A percentile compares a stretch with the other conserved stretches of the same genome.
Conservation (phyloP, 2,797 vertebrate genomes). For the Acipenser ruthenus region DNA sequence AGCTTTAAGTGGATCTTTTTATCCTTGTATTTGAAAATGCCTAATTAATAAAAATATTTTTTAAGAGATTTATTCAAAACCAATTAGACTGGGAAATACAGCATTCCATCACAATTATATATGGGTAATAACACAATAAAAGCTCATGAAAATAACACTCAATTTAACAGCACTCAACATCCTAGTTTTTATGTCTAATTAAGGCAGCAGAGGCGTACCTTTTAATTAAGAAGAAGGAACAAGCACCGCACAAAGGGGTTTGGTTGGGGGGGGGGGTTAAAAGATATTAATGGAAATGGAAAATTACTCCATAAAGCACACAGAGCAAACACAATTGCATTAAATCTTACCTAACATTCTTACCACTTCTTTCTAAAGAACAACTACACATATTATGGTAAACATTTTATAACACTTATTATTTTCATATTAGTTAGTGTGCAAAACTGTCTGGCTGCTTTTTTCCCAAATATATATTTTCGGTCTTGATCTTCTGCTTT, state of each 20-base stretch:
- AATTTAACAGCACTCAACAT: slow-evolving; percentile 2
- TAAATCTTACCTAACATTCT: too few species aligned
- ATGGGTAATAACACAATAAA: slow-evolving; percentile 8
- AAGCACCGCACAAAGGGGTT: background rate
- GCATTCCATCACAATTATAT: slow-evolving; percentile 18
- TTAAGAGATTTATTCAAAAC: slow-evolving; percentile 16
- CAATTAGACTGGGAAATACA: slow-evolving; percentile 14
- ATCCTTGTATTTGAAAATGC: too few species aligned
- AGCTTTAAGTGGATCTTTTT: too few species aligned
- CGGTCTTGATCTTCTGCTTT: too few species aligned
- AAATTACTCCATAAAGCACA: too few species aligned
- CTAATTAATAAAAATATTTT: background rate
- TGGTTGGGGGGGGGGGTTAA: background rate
- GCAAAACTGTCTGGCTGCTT: too few species aligned
- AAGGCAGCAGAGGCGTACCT: background rate
- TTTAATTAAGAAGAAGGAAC: slow-evolving; percentile 1
- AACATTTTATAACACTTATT: too few species aligned
- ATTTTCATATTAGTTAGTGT: too few species aligned
- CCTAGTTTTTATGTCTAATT: slow-evolving; percentile 3
- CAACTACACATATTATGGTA: too few species aligned
- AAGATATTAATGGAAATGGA: background rate
- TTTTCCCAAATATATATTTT: too few species aligned
- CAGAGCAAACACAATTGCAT: too few species aligned
- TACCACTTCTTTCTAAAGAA: too few species aligned
- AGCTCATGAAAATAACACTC: slow-evolving; percentile 7